phyloP scores from a whole-genome alignment of 2,888 invertebrate genomes.

The Lathronympha strigana region DNA sequence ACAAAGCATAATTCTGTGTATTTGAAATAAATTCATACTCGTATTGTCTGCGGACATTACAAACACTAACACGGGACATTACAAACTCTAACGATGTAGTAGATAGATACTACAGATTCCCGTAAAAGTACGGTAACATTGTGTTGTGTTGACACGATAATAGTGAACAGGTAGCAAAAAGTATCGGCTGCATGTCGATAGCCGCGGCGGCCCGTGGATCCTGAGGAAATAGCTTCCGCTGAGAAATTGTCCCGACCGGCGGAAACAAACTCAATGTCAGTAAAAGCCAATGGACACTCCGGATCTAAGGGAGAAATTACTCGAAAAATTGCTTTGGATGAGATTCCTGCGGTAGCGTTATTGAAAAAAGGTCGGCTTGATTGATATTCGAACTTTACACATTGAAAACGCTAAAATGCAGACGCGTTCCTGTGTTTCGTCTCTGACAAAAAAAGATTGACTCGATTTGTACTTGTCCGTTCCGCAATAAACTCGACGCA shows the following conservation, averaged over 20 bases:
- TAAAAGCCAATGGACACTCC: constrained; percentile 60
- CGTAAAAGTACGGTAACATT: constrained; percentile 24
- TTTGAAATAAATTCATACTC: background rate
- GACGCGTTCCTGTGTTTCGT: constrained; percentile 76
- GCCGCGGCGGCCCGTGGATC: constrained; percentile 29
- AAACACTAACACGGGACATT: background rate
- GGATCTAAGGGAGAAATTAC: constrained; percentile 72
- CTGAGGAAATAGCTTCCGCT: constrained; percentile 48
- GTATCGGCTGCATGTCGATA: constrained; percentile 20
- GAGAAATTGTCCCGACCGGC: constrained; percentile 58
- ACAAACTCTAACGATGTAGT: background rate
- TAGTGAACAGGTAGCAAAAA: constrained; percentile 40
- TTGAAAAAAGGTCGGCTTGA: constrained; percentile 82
- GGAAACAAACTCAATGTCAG: constrained; percentile 54
- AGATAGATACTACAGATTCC: background rate
- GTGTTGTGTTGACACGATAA: constrained; percentile 38
- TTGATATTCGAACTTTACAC: constrained; percentile 82
- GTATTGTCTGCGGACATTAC: background rate
- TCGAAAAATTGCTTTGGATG: constrained; percentile 72
- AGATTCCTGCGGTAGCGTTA: constrained; percentile 73
- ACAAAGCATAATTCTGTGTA: background rate
- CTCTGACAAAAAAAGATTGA: constrained; percentile 79
- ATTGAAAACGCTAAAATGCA: constrained; percentile 75
- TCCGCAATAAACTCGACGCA: constrained; percentile 76
- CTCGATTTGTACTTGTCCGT: constrained; percentile 82